Percentiles rank a stretch among this genome's conserved stretches.
These are phyloP conservation scores for Uria aalge DNA, from an alignment of 2,113 vertebrate genomes.

Conservation along the genomic window DNA sequence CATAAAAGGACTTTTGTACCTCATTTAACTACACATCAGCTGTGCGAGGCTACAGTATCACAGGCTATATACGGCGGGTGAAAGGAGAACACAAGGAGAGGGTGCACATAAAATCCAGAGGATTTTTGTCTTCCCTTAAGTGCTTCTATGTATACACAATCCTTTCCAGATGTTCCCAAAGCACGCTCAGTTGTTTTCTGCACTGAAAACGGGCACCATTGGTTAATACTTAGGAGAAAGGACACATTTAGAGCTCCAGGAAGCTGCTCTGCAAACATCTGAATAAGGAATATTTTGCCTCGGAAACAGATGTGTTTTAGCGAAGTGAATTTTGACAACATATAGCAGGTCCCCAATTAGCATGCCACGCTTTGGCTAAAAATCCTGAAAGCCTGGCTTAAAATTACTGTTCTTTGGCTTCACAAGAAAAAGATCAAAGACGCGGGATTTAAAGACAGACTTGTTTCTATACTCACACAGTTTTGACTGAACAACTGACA, in stretches of 20 bases:
- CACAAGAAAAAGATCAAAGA: not conserved
- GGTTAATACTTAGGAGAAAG: not conserved
- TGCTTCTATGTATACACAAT: not conserved
- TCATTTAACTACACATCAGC: not conserved
- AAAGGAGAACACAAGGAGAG: not conserved
- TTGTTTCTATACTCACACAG: not conserved
- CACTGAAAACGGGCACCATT: not conserved
- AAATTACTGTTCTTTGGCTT: not conserved
- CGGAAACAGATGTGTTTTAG: not conserved
- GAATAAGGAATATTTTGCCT: not conserved
- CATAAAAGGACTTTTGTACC: not conserved
- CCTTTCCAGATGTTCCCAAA: not conserved
- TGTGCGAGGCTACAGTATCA: not conserved
- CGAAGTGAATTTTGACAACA: not conserved
- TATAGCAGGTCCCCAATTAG: not conserved
- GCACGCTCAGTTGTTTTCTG: not conserved
- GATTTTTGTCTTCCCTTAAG: not conserved
- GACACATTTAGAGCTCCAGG: not conserved
- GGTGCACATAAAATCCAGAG: not conserved
- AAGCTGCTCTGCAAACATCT: not conserved
- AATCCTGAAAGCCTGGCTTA: not conserved
- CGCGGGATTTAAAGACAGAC: conserved; percentile 30
- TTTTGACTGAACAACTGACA: conserved; percentile 28
- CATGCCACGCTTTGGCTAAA: not conserved
- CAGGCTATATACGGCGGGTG: not conserved